Base-by-base conservation (phyloP, 2,797 vertebrate genomes). In the Chanos chanos region DNA sequence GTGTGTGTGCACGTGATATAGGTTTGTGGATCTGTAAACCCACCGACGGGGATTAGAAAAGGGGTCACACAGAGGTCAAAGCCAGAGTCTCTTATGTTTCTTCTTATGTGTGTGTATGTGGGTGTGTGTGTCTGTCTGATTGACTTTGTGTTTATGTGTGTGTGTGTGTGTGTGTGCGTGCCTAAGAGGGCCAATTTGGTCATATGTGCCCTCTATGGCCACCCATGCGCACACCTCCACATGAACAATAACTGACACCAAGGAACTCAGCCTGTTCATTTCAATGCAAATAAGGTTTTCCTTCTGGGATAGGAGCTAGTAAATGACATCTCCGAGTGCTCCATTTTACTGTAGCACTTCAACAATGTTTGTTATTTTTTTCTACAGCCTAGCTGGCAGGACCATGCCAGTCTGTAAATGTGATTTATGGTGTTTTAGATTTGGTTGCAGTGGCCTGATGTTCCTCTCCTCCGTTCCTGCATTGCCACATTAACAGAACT, bases 251-350 rank as follows among this genome's bases (percentile, higher is more conserved):
- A 39, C 28, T 18, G 36, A 65, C 49, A 49, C 30, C 48, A 40
- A 16, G 19, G 8, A 55, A 63, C 53, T 72, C 66, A 75, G 71
- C 72, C 78, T 74, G 66, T 81, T 85, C 73, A 84, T 88, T 87
- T 85, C 81, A 80, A 88, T 89, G 84, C 82, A 86, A 86, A 86
- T 87, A 77, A 66, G 77, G 54, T 54, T 74, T 71, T 51, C 52
- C 75, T 76, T 77, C 66, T 73, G 72, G 76, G 77, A 76, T 52
- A 52, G 61, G 53, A 59, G 73, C 61, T 53, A 52, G 64, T 68
- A 73, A 62, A 78, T 77, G 85, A 76, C 68, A 77, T 87, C 83
- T 83, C 81, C 74, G 70, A 68, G 41, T 74, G 65, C 68, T 53
- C 19, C 25, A 58, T 69, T 64, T 7, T 57, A 58, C 49, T 56